Evolutionary conservation across 2,797 vertebrate species (phyloP).

Genomic region (Muscicapa comitata): DNA sequence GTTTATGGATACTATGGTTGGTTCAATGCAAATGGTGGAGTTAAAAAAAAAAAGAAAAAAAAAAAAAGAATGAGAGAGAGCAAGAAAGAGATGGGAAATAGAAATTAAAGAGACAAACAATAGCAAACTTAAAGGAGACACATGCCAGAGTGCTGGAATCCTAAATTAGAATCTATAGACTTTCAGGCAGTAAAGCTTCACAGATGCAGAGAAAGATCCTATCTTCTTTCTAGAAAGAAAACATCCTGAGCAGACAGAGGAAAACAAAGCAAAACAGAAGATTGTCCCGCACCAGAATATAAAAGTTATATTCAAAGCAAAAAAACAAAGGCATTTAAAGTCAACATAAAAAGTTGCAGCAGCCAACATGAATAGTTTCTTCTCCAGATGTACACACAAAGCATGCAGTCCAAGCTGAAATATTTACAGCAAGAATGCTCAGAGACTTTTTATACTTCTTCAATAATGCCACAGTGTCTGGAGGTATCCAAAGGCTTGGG

Average conservation of each 20-base stretch:
- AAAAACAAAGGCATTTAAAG: neutral
- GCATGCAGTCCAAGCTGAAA: neutral
- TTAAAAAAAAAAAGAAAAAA: neutral
- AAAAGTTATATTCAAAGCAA: neutral
- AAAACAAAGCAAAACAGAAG: constrained; percentile 2
- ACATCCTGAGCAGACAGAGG: neutral
- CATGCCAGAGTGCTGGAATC: neutral
- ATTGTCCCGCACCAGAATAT: neutral
- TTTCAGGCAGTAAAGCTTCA: constrained; percentile 24
- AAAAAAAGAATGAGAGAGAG: neutral
- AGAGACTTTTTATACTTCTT: neutral
- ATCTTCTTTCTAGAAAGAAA: constrained; percentile 37
- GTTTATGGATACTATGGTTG: neutral
- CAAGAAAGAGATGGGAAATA: neutral
- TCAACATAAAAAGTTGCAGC: neutral
- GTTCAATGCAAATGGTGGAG: neutral
- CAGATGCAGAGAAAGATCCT: constrained; percentile 15
- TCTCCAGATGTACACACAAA: neutral
- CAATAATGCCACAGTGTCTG: neutral
- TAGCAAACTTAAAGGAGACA: neutral
- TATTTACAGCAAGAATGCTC: neutral
- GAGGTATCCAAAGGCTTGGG: neutral
- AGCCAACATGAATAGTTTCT: neutral
- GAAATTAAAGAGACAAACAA: constrained; percentile 15
- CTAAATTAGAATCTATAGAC: neutral